These are phyloP conservation scores for Turritopsis rubra DNA, from an alignment of 30 jellyfish, hydroid and myxozoan species.

Conservation along the genomic window DNA sequence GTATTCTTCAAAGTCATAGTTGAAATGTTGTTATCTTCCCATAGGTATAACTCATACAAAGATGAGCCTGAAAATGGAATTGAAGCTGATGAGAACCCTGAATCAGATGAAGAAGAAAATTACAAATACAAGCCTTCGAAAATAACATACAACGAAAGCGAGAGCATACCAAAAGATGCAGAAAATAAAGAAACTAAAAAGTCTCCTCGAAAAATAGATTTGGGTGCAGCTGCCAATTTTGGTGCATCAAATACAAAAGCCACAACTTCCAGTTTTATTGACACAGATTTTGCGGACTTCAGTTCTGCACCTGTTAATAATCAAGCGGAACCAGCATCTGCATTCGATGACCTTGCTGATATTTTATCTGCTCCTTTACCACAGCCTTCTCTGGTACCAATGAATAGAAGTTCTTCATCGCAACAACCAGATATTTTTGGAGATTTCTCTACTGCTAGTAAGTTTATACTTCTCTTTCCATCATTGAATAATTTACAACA, in stretches of 20 bases:
- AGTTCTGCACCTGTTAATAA: slow-evolving; percentile 12
- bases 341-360: slow-evolving; percentile 67
- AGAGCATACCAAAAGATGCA: slow-evolving; percentile 19
- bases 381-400: slow-evolving; percentile 45
- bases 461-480: no score
- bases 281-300: slow-evolving; percentile 33
- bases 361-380: slow-evolving; percentile 55
- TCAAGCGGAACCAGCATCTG: slow-evolving; percentile 37
- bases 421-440: slow-evolving; percentile 63
- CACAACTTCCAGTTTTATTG: not conserved
- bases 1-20: not conserved
- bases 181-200: slow-evolving; percentile 23
- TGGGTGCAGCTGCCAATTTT: slow-evolving; percentile 85
- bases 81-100: slow-evolving; percentile 68
- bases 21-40: not conserved
- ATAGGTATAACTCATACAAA: slow-evolving; percentile 39
- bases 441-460: slow-evolving; percentile 50
- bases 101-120: slow-evolving; percentile 53
- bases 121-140: slow-evolving; percentile 43
- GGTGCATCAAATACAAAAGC: slow-evolving; percentile 23
- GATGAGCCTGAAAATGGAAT: slow-evolving; percentile 94
- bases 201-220: slow-evolving; percentile 65
- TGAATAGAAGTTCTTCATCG: slow-evolving; percentile 18
- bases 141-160: slow-evolving; percentile 4
- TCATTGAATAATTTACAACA: not conserved